Evolutionary conservation across 2,797 vertebrate species (phyloP), one percentile per base, ranked within the genome.

Genomic region (Neosalanx taihuensis): DNA sequence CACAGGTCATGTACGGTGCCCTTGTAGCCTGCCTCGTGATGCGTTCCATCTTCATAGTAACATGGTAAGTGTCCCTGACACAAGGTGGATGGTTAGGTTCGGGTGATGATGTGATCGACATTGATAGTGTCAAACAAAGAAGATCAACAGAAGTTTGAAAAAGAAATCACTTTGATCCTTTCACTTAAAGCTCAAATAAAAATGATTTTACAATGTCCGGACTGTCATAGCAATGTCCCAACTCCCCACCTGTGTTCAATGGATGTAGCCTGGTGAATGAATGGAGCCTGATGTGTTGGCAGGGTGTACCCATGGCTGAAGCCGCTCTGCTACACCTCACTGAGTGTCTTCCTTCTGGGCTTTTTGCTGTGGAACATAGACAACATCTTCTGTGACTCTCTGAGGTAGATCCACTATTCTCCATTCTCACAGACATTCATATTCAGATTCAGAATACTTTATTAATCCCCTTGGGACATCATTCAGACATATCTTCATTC

Each of bases 301-400:
- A 99, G 97, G 97, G 95, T 99, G 73, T 97, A 99, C 74, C 97
- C 97, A 0, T 96, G 95, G 96, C 94, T 98, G 76, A 93, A 92
- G 83, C 93, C 94, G 13, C 89, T 99, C 66, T 93, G 94, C 64
- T 98, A 98, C 87, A 95, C 94, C 0, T 98, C 97, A 6, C 86
- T 99, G 85, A 92, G 93, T 69, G 76, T 98, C 84, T 99, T 98
- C 83, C 71, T 98, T 90, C 86, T 98, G 77, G 97, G 97, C 64
- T 99, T 99, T 87, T 76, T 99, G 6, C 91, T 99, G 62, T 99
- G 97, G 97, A 99, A 98, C 80, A 90, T 99, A 69, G 97, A 99
- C 92, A 99, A 98, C 77, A 93, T 99, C 80, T 93, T 96, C 88
- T 99, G 97, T 87, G 90, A 94, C 76, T 94, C 94, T 63, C 79